A percentile compares a stretch with the other conserved stretches of the same genome.
Conservation (phyloP, 2,113 vertebrate genomes). For the Poecile atricapillus region DNA sequence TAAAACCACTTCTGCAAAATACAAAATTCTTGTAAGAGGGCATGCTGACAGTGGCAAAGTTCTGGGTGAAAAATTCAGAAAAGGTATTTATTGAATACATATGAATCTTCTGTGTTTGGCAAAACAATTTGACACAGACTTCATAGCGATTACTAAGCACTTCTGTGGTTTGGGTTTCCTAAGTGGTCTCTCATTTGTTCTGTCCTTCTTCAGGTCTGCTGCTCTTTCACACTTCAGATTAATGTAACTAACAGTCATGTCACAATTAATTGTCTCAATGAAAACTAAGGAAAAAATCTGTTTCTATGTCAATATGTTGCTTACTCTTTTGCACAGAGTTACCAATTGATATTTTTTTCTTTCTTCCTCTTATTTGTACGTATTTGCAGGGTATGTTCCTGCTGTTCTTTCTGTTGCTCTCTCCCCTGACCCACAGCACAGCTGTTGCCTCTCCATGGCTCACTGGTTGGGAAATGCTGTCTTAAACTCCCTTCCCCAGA, state of each 20-base stretch:
- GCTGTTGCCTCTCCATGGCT: constrained; percentile 60
- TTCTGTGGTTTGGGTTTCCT: not conserved
- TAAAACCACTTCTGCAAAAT: not conserved
- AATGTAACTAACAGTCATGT: not conserved
- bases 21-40: not conserved
- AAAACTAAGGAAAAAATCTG: not conserved
- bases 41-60: not conserved
- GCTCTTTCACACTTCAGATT: not conserved
- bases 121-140: not conserved
- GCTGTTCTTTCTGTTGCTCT: constrained; percentile 7
- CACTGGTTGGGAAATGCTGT: constrained; percentile 60
- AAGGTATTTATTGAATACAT: not conserved
- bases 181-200: not conserved
- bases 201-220: not conserved
- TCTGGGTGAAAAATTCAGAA: not conserved
- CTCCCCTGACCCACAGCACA: constrained; percentile 55
- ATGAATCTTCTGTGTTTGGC: not conserved
- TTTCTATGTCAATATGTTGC: not conserved
- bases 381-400: constrained; percentile 40
- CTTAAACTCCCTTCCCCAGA: constrained; percentile 60
- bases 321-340: not conserved
- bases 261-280: not conserved
- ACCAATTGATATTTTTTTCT: not conserved
- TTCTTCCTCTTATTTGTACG: not conserved
- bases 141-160: not conserved